Percentiles rank a stretch among this genome's conserved stretches.
Evolutionary conservation across 2,113 vertebrate species (phyloP).

Genomic region (Pantherophis guttatus): DNA sequence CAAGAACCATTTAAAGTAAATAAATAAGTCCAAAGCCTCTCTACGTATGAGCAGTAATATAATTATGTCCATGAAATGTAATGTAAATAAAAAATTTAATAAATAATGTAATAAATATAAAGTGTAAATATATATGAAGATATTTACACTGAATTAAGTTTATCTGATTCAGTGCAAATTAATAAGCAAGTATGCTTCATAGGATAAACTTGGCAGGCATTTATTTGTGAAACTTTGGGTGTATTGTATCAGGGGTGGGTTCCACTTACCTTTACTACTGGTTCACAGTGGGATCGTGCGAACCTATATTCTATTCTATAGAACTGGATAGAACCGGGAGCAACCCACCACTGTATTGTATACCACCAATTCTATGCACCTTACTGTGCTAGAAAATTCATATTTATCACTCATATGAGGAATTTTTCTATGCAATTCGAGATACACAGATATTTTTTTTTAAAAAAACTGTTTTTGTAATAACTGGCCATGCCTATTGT

Average conservation of each 20-base stretch:
- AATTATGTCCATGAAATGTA: slow-evolving; percentile 38
- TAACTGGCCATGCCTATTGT: not conserved
- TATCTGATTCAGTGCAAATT: slow-evolving; percentile 31
- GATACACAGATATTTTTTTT: slow-evolving; percentile 7
- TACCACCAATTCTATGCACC: slow-evolving; percentile 2
- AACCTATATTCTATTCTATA: too few species aligned
- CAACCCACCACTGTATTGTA: not conserved
- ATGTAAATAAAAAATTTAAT: not conserved
- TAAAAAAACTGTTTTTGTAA: not conserved
- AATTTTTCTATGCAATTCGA: slow-evolving; percentile 29
- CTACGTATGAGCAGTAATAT: slow-evolving; percentile 48
- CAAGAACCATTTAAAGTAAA: slow-evolving; percentile 56
- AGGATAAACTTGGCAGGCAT: slow-evolving; percentile 17
- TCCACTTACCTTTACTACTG: too few species aligned
- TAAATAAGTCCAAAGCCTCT: slow-evolving; percentile 11
- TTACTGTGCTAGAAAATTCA: not conserved
- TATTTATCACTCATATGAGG: not conserved
- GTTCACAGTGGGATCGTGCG: too few species aligned
- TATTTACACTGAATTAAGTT: slow-evolving; percentile 26
- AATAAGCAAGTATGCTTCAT: slow-evolving; percentile 20
- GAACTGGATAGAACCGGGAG: too few species aligned
- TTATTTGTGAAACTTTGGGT: not conserved
- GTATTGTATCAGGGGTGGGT: not conserved
- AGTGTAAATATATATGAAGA: not conserved
- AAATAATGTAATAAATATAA: not conserved